These are phyloP conservation scores for Pachymerium ferrugineum DNA, from an alignment of 2,888 invertebrate genomes.

Conservation along the genomic window DNA sequence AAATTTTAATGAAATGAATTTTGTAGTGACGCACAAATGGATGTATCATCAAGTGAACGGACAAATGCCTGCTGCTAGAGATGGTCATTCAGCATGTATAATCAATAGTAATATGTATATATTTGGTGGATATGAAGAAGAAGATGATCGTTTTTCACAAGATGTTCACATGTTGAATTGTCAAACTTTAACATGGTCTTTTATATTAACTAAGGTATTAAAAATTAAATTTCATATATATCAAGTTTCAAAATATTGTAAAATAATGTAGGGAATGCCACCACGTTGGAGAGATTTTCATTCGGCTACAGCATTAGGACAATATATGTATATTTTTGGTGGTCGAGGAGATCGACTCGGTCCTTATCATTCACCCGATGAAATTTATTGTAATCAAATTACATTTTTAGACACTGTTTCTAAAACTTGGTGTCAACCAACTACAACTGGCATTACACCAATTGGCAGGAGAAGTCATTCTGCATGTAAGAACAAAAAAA, in stretches of 20 bases:
- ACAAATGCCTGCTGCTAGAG: slow-evolving; percentile 69
- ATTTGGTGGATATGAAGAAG: slow-evolving; percentile 87
- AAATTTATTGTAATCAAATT: slow-evolving; percentile 71
- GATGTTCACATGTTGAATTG: slow-evolving; percentile 71
- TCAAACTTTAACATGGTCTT: slow-evolving; percentile 62
- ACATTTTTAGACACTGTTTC: slow-evolving; percentile 62
- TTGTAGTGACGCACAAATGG: slow-evolving; percentile 47
- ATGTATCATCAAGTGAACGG: slow-evolving; percentile 52
- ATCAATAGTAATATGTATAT: slow-evolving; percentile 75
- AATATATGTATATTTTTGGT: slow-evolving; percentile 83
- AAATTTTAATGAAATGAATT: background rate
- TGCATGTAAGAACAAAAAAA: slow-evolving; percentile 66
- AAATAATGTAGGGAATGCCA: slow-evolving; percentile 56
- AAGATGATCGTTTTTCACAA: slow-evolving; percentile 69
- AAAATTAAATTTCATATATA: too few relatives aligned
- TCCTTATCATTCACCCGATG: slow-evolving; percentile 59
- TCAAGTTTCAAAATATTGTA: background rate
- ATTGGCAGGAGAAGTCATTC: slow-evolving; percentile 83
- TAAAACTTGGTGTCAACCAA: slow-evolving; percentile 62
- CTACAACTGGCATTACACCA: slow-evolving; percentile 59
- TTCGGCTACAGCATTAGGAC: slow-evolving; percentile 69
- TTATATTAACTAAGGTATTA: slow-evolving; percentile 42
- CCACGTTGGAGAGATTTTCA: slow-evolving; percentile 81
- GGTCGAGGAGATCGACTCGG: slow-evolving; percentile 72
- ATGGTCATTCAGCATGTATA: slow-evolving; percentile 85